phyloP scores from a whole-genome alignment of 2,888 invertebrate genomes.

The Dichetophora obliterata region DNA sequence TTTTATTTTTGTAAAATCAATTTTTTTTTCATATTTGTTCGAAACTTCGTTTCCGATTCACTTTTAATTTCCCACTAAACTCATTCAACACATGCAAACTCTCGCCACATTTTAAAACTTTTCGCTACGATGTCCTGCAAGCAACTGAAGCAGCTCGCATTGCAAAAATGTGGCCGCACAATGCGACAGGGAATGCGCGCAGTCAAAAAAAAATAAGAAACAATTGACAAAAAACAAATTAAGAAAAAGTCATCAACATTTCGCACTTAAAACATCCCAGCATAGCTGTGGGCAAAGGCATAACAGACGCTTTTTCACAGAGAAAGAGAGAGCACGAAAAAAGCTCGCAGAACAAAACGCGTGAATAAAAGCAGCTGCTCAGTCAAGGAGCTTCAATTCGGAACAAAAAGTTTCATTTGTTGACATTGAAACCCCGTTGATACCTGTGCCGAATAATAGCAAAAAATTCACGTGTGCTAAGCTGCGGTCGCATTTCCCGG shows the following conservation, averaged over 20 bases:
- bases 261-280: neutral
- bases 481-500: conserved; percentile 8
- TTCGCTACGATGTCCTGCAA: conserved; percentile 62
- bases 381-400: neutral
- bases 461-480: neutral
- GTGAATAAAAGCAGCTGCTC: neutral
- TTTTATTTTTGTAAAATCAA: neutral
- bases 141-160: conserved; percentile 58
- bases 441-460: neutral
- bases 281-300: neutral
- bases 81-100: neutral
- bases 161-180: conserved; percentile 2
- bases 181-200: conserved; percentile 8
- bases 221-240: neutral
- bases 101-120: conserved; percentile 37
- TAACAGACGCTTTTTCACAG: neutral
- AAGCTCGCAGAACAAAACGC: neutral
- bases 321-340: neutral
- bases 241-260: neutral
- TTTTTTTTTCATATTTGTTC: neutral
- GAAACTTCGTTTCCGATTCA: neutral
- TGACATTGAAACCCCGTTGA: conserved; percentile 21
- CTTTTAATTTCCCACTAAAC: neutral
- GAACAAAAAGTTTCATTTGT: conserved; percentile 19
- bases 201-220: conserved; percentile 8